phyloP scores from a whole-genome alignment of 2,113 vertebrate genomes.

The Ibidorhyncha struthersii region DNA sequence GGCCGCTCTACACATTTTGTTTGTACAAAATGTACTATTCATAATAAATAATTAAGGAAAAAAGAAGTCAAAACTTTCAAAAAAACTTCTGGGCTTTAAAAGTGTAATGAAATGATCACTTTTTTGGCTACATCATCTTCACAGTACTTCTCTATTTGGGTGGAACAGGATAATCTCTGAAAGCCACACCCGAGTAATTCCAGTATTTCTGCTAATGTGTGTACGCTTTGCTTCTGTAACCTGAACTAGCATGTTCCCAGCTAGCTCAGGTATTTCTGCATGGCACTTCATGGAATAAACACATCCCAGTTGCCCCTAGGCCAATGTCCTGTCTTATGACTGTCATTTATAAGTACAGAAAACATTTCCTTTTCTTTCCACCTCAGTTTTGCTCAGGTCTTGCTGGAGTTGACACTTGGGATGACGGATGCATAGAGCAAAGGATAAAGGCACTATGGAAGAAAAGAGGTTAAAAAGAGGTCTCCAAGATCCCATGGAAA shows the following conservation, averaged over 20 bases:
- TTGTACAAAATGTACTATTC: neutral
- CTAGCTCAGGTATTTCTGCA: conserved; percentile 30
- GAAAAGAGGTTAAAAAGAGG: neutral
- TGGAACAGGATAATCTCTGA: conserved; percentile 46
- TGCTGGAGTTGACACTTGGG: neutral
- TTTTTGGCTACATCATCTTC: neutral
- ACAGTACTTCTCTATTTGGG: conserved; percentile 12
- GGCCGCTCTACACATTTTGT: neutral
- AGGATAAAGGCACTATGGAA: neutral
- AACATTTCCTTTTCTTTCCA: neutral
- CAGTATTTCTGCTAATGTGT: conserved; percentile 54
- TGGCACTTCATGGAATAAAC: conserved; percentile 25
- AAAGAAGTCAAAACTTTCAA: neutral
- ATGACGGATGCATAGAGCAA: neutral
- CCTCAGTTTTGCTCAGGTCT: neutral
- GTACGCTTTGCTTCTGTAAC: conserved; percentile 36
- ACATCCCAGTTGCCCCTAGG: neutral
- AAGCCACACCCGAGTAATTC: conserved; percentile 56
- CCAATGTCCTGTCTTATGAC: neutral
- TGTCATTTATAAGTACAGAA: neutral
- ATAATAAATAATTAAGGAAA: neutral
- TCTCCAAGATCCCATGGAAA: neutral
- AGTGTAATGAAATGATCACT: neutral
- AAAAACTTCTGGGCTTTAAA: neutral
- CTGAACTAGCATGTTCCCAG: conserved; percentile 54